Base-by-base conservation (phyloP, 1,140 invertebrate species). In the Drosophila albomicans region DNA sequence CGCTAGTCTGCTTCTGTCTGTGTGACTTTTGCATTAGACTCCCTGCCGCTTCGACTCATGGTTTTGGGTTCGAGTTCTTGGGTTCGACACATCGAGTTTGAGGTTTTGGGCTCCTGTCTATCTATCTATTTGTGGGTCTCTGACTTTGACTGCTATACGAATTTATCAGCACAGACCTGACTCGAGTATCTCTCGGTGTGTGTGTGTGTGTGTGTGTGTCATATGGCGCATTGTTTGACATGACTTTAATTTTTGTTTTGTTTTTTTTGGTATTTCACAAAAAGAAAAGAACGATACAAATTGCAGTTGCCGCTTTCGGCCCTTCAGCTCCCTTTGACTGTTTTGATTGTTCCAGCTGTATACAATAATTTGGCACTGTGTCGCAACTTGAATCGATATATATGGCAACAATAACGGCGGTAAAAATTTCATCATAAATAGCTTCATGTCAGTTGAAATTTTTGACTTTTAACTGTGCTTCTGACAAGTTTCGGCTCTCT, bases 151-250 rank as follows among this genome's bases (percentile, higher is more conserved):
- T 46, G 8, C 65, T 16, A 65, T 61, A 51, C 51, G 54, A 63
- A 77, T 64, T 73, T 61, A 65, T 66, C 68, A 43, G 32, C 15
- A 15, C 25, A 69, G 35, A 16, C 10, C 28, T 51, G 25, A 16
- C 10, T 15, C 38, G 25, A 49, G 32, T 38, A 15, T 38, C 5
- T 38, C 15, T 48, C n/a, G 13, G n/a, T 58, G 43, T 58, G 10
- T 61, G 49, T 71, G 35, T 76, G 16, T 58, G 45, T 58, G 10
- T 61, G 49, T 71, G 35, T 76, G 64, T 75, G 58, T 81, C 81
- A 78, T 89, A 78, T 87, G 84, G 75, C 84, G 82, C 84, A 87
- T 75, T 88, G 74, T 88, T 88, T 88, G 84, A 84, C 85, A 84
- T 79, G 81, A 76, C 67, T 84, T 84, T 79, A 84, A 84, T 84